These are phyloP conservation scores for Telenomus remus DNA, from an alignment of 1,140 invertebrate genomes.

Conservation along the genomic window DNA sequence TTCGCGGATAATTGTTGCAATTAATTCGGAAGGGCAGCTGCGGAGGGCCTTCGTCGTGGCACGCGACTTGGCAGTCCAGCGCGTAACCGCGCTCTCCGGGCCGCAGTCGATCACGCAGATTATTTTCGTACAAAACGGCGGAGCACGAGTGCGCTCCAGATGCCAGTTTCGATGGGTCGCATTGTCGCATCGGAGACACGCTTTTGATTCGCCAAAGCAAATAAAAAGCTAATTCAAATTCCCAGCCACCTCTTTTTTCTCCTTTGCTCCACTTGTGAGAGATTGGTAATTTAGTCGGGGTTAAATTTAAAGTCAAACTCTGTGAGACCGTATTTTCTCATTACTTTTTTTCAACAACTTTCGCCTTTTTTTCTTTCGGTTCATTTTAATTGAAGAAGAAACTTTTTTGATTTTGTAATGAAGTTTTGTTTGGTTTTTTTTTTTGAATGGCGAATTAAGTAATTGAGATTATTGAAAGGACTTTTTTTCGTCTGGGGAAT, in stretches of 20 bases:
- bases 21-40: constrained; percentile 52
- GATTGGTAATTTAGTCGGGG: background rate
- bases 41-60: constrained; percentile 24
- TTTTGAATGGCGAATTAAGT: too few relatives aligned
- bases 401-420: too few relatives aligned
- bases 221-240: constrained; percentile 32
- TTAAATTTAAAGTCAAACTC: background rate
- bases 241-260: constrained; percentile 14
- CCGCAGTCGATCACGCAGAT: constrained; percentile 18
- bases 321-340: too few relatives aligned
- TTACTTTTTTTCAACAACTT: too few relatives aligned
- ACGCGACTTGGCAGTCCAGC: constrained; percentile 36
- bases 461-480: too few relatives aligned
- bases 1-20: constrained; percentile 51
- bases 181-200: constrained; percentile 46
- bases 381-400: too few relatives aligned
- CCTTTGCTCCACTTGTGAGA: background rate
- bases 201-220: constrained; percentile 38
- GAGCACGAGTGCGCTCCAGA: constrained; percentile 50
- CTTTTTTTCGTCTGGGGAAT: too few relatives aligned
- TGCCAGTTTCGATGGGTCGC: constrained; percentile 47
- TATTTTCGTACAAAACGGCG: constrained; percentile 37
- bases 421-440: too few relatives aligned
- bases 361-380: too few relatives aligned
- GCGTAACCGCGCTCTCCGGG: constrained; percentile 4